phyloP scores from a whole-genome alignment of 2,797 vertebrate genomes.

The Phoxinus dragarum region DNA sequence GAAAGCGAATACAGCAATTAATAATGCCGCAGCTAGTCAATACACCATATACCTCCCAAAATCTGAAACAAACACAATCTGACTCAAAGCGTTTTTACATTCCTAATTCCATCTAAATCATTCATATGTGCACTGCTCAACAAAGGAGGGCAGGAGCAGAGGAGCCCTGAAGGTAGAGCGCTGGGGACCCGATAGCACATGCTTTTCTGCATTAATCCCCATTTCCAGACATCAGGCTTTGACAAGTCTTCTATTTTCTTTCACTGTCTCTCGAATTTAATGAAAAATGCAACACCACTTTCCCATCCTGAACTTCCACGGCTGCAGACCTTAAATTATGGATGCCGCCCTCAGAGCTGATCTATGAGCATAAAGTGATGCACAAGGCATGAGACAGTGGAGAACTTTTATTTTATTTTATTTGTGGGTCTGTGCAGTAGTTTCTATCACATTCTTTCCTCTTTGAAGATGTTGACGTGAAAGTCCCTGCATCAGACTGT shows the following conservation, averaged over 20 bases:
- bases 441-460: neutral
- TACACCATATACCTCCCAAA: neutral
- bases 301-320: slow-evolving; percentile 23
- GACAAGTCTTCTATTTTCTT: slow-evolving; percentile 26
- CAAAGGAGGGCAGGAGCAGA: neutral
- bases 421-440: slow-evolving; percentile 2
- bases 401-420: neutral
- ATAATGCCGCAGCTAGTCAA: neutral
- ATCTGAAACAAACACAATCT: slow-evolving; percentile 14
- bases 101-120: slow-evolving; percentile 34
- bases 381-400: neutral
- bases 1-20: neutral
- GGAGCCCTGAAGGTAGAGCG: neutral
- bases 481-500: neutral
- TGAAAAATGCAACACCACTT: slow-evolving; percentile 52
- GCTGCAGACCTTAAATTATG: slow-evolving; percentile 47
- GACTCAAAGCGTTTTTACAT: slow-evolving; percentile 29
- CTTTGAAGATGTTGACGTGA: neutral
- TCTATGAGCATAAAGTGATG: slow-evolving; percentile 51
- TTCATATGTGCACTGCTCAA: slow-evolving; percentile 15
- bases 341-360: slow-evolving; percentile 34
- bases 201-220: slow-evolving; percentile 23
- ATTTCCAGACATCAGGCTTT: slow-evolving; percentile 13
- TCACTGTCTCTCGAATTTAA: slow-evolving; percentile 35
- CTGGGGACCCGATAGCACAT: neutral